Conservation (phyloP, 2,797 vertebrate species). For the Sebastes alutus region DNA sequence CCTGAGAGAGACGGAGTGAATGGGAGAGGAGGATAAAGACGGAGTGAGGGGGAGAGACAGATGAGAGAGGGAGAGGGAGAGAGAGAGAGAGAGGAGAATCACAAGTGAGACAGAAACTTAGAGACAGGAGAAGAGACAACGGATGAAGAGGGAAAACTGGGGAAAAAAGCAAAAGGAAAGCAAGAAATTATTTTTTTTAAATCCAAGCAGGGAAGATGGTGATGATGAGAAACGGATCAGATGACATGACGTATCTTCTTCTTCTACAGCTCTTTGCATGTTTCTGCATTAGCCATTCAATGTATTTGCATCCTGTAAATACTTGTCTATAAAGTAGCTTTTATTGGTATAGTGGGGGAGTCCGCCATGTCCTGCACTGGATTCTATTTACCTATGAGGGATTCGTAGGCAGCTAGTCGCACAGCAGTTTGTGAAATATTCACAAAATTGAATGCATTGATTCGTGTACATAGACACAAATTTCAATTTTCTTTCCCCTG, state of each 20-base stretch:
- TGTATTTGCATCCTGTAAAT: background rate
- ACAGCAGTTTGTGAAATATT: no score
- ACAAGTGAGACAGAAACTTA: background rate
- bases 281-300: background rate
- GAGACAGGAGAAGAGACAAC: background rate
- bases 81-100: background rate
- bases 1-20: slow-evolving; percentile 36
- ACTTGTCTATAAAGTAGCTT: background rate
- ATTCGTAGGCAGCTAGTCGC: no score
- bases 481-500: no score
- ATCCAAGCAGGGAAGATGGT: background rate
- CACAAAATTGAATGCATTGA: no score
- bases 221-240: background rate
- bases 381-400: background rate
- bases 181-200: background rate
- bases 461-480: no score
- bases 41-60: slow-evolving; percentile 5
- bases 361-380: background rate
- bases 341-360: background rate
- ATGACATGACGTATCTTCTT: background rate
- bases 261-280: background rate
- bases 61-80: background rate
- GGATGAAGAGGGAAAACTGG: background rate
- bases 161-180: background rate
- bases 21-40: slow-evolving; percentile 31